Base-by-base conservation (phyloP, 2,113 vertebrate species). In the Arothron firmamentum region DNA sequence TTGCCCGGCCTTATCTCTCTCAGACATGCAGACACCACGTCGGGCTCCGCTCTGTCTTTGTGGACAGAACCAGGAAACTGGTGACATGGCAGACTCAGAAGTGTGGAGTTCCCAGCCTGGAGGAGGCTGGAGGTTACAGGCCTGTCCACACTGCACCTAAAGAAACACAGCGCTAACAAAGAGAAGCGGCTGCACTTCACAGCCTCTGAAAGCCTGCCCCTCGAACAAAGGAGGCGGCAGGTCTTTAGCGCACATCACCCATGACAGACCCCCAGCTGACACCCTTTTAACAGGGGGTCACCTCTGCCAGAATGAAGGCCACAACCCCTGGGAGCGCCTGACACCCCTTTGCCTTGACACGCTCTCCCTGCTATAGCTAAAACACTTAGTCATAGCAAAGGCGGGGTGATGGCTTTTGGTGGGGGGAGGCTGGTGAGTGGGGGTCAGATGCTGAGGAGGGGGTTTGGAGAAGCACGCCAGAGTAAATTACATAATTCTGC, bases 221-320 rank as follows among this genome's bases (percentile, higher is more conserved):
- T 46, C 54, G 41, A 64, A 92, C 90, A 92, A 92, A 88, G 74
- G 82, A 87, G 81, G 79, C 72, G 82, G 87, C 87, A 80, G 85
- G 87, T 88, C 81, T 84, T 90, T 87, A 86, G 82, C 77, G 75
- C 76, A 77, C 81, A 81, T 84, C 85, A 84, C 74, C 87, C 86
- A 75, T 74, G 69, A 83, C 83, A 88, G 87, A 79, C 80, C 76
- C 83, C 83, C 89, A 90, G 88, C 88, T 92, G 90, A 92, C 88
- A 89, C 77, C 71, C 87, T 90, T 90, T 91, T 87, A 90, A 82
- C 82, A 85, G 63, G 84, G 85, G 89, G 89, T 90, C 85, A 91
- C 71, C 65, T 50, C 78, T 68, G 74, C 75, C 79, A 85, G 85
- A 88, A 89, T 89, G 79, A 64, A 87, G 78, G 85, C 78, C 82